phyloP scores from a whole-genome alignment of 2,888 invertebrate genomes.

The Cactoblastis cactorum region DNA sequence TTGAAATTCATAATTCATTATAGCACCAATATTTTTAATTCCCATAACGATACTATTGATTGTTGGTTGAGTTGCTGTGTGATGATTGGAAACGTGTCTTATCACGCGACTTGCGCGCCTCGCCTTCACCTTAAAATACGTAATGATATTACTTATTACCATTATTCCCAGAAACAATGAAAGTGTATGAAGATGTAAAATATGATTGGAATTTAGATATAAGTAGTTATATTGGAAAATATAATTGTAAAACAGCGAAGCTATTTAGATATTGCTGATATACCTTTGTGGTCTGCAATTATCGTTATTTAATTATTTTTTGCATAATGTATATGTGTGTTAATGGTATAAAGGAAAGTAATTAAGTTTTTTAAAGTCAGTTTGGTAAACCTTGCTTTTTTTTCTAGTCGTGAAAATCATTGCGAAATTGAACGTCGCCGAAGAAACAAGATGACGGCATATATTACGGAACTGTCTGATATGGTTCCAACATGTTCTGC shows the following conservation, averaged over 20 bases:
- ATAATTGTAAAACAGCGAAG: too few relatives aligned
- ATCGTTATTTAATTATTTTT: too few relatives aligned
- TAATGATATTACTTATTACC: conserved; percentile 38
- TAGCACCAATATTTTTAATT: conserved; percentile 28
- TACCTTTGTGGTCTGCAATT: too few relatives aligned
- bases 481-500: conserved; percentile 99
- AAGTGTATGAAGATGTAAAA: not conserved
- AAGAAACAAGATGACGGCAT: conserved; percentile 99
- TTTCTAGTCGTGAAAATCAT: conserved; percentile 94
- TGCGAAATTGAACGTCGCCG: conserved; percentile 99
- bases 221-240: too few relatives aligned
- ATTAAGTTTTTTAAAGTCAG: too few relatives aligned
- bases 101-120: conserved; percentile 52
- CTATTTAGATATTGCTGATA: too few relatives aligned
- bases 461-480: conserved; percentile 99
- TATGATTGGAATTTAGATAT: not conserved
- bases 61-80: conserved; percentile 47
- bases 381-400: too few relatives aligned
- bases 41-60: conserved; percentile 48
- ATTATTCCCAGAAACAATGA: conserved; percentile 12
- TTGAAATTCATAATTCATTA: conserved; percentile 1
- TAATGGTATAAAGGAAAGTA: too few relatives aligned
- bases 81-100: conserved; percentile 77
- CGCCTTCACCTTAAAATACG: conserved; percentile 39
- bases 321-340: too few relatives aligned